Percentiles rank a stretch among this genome's conserved stretches.
These are phyloP conservation scores for Cynaeus angustus DNA, from an alignment of 2,888 invertebrate species.

Conservation along the genomic window DNA sequence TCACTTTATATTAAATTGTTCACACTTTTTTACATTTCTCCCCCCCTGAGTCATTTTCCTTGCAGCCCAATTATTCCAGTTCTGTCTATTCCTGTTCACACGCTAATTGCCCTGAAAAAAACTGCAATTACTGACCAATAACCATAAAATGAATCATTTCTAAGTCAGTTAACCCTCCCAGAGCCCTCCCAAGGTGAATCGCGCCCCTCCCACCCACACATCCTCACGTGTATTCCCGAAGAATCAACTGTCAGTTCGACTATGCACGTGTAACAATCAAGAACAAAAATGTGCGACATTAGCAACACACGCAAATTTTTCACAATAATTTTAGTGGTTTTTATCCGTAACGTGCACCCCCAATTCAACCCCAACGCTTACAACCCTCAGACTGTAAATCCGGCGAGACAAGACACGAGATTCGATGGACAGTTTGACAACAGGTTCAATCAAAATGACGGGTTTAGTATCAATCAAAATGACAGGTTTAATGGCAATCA, in stretches of 20 bases:
- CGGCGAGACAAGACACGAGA: slow-evolving; percentile 22
- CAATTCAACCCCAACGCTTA: slow-evolving; percentile 57
- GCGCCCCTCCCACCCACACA: slow-evolving; percentile 57
- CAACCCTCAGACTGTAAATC: slow-evolving; percentile 47
- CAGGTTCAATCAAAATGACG: slow-evolving; percentile 1
- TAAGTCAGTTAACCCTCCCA: neutral
- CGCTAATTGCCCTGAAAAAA: slow-evolving; percentile 4
- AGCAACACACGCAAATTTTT: slow-evolving; percentile 59
- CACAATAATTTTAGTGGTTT: slow-evolving; percentile 31
- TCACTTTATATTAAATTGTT: too few species aligned
- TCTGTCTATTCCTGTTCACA: neutral
- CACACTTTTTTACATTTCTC: too few species aligned
- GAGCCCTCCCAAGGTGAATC: slow-evolving; percentile 62
- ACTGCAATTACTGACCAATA: neutral
- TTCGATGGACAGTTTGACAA: slow-evolving; percentile 8
- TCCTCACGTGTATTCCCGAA: slow-evolving; percentile 66
- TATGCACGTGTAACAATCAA: slow-evolving; percentile 58
- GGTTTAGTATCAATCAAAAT: neutral
- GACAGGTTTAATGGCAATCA: neutral
- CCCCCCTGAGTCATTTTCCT: too few species aligned
- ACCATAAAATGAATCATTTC: slow-evolving; percentile 9
- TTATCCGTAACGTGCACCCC: slow-evolving; percentile 53
- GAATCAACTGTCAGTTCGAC: slow-evolving; percentile 64
- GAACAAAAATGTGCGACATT: slow-evolving; percentile 66
- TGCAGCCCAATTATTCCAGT: neutral